A percentile compares a stretch with the other conserved stretches of the same genome.
Conservation (phyloP, 2,888 invertebrate species). For the Latrodectus elegans region DNA sequence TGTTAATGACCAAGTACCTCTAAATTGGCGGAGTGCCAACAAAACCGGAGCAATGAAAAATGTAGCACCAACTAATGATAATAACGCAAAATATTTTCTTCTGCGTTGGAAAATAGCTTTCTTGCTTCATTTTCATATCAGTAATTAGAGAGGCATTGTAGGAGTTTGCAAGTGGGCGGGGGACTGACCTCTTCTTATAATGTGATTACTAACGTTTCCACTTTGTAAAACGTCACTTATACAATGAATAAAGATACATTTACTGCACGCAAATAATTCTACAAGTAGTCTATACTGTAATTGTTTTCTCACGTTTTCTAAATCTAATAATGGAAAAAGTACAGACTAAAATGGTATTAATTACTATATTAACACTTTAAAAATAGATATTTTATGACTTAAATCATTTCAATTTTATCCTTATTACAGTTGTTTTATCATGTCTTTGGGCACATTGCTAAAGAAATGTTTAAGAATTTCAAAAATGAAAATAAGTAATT, state of each 20-base stretch:
- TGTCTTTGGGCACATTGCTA: too few relatives aligned
- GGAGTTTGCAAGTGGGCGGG: background rate
- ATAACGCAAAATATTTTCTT: constrained; percentile 5
- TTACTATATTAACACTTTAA: too few relatives aligned
- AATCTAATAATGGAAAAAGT: too few relatives aligned
- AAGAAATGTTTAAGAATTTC: too few relatives aligned
- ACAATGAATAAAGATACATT: constrained; percentile 2
- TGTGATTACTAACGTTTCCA: background rate
- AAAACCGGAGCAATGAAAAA: background rate
- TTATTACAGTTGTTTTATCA: too few relatives aligned
- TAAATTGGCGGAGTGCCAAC: background rate
- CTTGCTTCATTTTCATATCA: constrained; percentile 1
- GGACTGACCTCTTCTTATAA: background rate
- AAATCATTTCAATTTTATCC: too few relatives aligned
- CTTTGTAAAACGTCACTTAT: background rate
- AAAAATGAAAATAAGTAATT: too few relatives aligned
- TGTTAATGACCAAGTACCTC: background rate
- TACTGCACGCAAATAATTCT: background rate
- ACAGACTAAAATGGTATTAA: too few relatives aligned
- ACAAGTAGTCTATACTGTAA: background rate
- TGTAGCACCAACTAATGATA: background rate
- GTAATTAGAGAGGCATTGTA: constrained; percentile 1
- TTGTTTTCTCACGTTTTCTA: background rate
- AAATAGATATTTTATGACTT: too few relatives aligned
- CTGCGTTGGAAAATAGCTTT: background rate